phyloP scores from a whole-genome alignment of 2,113 vertebrate genomes.

The Delphinapterus leucas region DNA sequence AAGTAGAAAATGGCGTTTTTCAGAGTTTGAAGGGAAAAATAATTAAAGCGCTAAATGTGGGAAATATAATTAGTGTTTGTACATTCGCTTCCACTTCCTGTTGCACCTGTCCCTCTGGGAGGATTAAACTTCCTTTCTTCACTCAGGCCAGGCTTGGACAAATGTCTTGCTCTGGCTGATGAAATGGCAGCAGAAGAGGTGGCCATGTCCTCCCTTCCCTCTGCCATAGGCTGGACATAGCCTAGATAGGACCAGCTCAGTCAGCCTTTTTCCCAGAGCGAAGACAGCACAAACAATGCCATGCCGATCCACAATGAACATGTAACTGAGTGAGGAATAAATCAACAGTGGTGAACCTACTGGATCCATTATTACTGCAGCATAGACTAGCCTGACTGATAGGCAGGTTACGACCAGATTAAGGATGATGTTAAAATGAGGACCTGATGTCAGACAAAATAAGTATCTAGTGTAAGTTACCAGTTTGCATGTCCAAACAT shows the following conservation, averaged over 20 bases:
- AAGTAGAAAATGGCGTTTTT: neutral
- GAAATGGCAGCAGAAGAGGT: neutral
- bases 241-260: neutral
- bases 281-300: neutral
- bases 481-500: neutral
- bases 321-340: neutral
- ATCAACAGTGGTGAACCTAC: fast-evolving
- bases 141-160: neutral
- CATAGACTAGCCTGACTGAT: neutral
- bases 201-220: neutral
- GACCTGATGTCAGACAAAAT: neutral
- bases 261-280: neutral
- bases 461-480: neutral
- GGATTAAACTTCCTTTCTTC: neutral
- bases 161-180: neutral
- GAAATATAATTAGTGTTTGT: neutral
- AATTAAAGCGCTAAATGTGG: neutral
- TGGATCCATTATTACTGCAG: neutral
- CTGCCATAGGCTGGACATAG: no score
- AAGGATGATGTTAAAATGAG: neutral
- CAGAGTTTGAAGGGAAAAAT: neutral
- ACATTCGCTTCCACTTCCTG: neutral
- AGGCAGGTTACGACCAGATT: neutral
- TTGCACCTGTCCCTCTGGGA: neutral
- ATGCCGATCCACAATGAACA: neutral